Evolutionary conservation across 2,113 vertebrate species (phyloP), one percentile per base, ranked within the genome.

Genomic region (Paradisaea rubra): DNA sequence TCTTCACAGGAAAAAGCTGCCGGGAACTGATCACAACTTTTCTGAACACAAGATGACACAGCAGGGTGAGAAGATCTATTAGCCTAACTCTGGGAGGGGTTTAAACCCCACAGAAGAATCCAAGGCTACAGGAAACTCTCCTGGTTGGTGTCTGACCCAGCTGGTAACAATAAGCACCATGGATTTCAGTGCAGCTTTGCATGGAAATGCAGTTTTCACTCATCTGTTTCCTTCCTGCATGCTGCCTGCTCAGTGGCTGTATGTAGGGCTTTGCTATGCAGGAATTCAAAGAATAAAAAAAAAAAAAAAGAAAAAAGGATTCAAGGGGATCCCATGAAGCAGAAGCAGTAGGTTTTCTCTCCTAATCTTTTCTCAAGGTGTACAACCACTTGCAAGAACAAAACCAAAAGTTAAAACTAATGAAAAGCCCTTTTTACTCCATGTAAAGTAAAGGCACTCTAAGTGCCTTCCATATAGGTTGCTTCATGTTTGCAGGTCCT

Each of bases 221-320:
- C 24, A 5, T 17, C 13, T 60, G 15, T 30, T 44, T 71, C 49
- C 28, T 27, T 61, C 60, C 42, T 61, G 50, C 50, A 25, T 1
- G 2, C 57, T 39, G 35, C 64, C 60, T 50, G 76, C 79, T 37
- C 37, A 20, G 18, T 7, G 7, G 61, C 44, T 35, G 24, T 10
- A 68, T 23, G 20, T 1, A 15, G 2, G 1, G 2, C 59, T 57
- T 37, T 39, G 39, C 39, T 60, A 2, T 2, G 17, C 41, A 50
- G 27, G 25, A 64, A 59, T 28, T 37, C 39, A 74, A 72, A 85
- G 15, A 70, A 63, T 18, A 15, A 15, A 10, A 77, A 25, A 20
- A 13, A 68, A 14, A 27, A 37, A 19, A 59, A 49, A 14, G 5
- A 52, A 35, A 17, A 54, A 27, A 16, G 7, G 21, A 65, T 65